Conservation (phyloP, 2,113 vertebrate genomes). For the Ardeotis arabs region DNA sequence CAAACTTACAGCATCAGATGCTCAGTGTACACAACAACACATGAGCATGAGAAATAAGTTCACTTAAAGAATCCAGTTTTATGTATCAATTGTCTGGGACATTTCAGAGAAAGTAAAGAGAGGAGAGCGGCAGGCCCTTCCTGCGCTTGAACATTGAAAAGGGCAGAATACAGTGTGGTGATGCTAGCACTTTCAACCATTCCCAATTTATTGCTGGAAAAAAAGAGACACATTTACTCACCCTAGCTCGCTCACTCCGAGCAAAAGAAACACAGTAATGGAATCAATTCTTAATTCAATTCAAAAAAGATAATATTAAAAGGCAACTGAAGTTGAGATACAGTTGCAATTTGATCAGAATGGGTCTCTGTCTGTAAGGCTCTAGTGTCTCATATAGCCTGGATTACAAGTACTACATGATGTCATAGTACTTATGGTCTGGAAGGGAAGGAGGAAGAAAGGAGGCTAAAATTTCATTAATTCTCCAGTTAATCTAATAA, state of each 20-base stretch:
- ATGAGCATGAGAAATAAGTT: not conserved
- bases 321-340: not conserved
- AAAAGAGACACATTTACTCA: not conserved
- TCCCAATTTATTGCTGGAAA: not conserved
- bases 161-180: not conserved
- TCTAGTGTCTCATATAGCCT: not conserved
- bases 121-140: not conserved
- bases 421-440: rapidly evolving
- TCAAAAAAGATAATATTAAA: not conserved
- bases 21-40: not conserved
- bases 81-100: not conserved
- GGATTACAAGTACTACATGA: not conserved
- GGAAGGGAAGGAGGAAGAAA: not conserved
- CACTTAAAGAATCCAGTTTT: not conserved
- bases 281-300: not conserved
- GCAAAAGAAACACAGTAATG: not conserved
- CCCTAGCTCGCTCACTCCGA: not conserved
- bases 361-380: not conserved
- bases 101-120: not conserved
- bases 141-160: not conserved
- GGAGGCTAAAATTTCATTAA: not conserved
- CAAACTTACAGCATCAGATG: not conserved
- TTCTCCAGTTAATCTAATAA: not conserved
- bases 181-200: not conserved
- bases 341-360: not conserved